A percentile compares a stretch with the other conserved stretches of the same genome.
phyloP scores from a whole-genome alignment of 2,888 invertebrate genomes.

The Sinopyrophorus schimmeli region DNA sequence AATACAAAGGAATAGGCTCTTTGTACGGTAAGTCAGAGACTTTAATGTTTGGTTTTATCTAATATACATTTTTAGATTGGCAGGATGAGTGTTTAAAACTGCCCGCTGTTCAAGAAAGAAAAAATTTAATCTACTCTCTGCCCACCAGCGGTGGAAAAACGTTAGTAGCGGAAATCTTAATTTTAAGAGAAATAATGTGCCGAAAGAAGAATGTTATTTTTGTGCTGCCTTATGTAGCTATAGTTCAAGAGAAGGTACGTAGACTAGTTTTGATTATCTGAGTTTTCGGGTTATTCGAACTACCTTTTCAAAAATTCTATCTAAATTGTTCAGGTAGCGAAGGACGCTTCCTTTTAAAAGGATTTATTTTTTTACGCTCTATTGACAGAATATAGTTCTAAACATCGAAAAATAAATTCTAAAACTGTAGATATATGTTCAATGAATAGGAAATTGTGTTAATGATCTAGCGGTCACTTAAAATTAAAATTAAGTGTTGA shows the following conservation, averaged over 20 bases:
- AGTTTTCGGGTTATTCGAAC: no score
- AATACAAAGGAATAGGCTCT: conserved; percentile 75
- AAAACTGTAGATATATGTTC: no score
- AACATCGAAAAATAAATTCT: no score
- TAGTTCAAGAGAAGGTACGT: conserved; percentile 94
- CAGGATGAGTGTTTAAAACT: conserved; percentile 88
- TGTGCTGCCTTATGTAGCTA: conserved; percentile 91
- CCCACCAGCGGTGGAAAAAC: conserved; percentile 99
- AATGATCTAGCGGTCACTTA: conserved; percentile 2
- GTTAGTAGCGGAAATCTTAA: conserved; percentile 92
- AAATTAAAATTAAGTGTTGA: no score
- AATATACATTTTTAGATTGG: conserved; percentile 71
- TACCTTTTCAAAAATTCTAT: no score
- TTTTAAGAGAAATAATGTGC: conserved; percentile 82
- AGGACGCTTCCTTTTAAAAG: no score
- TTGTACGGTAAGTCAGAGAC: conserved; percentile 82
- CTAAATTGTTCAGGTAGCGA: no score
- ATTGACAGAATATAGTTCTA: no score
- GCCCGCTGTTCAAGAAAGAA: conserved; percentile 69
- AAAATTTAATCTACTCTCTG: conserved; percentile 87
- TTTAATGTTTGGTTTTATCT: no score
- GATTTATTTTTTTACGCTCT: no score
- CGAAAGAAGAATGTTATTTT: conserved; percentile 83
- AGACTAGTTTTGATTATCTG: no score
- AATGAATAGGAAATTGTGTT: no score